Percentiles rank a stretch among this genome's conserved stretches.
These are phyloP conservation scores for Podabrus alpinus DNA, from an alignment of 2,888 invertebrate genomes.

Conservation along the genomic window DNA sequence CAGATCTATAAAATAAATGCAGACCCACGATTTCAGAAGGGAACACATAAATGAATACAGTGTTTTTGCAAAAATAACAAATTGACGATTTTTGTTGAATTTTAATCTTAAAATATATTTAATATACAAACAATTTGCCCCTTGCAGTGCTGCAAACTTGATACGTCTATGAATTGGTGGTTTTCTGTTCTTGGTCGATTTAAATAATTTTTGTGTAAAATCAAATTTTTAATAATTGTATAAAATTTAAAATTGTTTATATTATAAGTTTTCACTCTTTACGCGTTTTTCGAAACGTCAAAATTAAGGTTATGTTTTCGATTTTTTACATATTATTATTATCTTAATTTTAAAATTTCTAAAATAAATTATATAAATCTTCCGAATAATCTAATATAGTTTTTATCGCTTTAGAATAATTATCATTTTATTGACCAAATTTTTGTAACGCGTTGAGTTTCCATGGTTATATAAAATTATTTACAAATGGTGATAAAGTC, in stretches of 20 bases:
- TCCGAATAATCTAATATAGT: too few relatives aligned
- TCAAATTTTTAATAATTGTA: background rate
- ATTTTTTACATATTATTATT: too few relatives aligned
- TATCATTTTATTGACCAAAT: background rate
- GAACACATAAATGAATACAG: too few relatives aligned
- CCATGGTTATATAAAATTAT: slow-evolving; percentile 22
- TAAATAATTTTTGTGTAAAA: background rate
- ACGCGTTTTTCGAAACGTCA: background rate
- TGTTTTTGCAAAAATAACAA: too few relatives aligned
- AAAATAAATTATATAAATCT: too few relatives aligned
- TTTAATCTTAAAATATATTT: too few relatives aligned
- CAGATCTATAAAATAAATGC: too few relatives aligned
- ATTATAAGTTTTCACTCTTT: background rate
- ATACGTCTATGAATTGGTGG: background rate
- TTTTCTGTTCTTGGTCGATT: background rate
- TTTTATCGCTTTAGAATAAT: too few relatives aligned
- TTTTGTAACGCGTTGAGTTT: background rate
- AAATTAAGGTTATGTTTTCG: background rate
- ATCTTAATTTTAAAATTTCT: too few relatives aligned
- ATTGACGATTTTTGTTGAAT: too few relatives aligned
- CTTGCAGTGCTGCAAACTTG: background rate
- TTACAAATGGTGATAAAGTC: slow-evolving; percentile 35
- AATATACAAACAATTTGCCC: background rate
- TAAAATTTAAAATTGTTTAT: background rate
- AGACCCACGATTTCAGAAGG: too few relatives aligned